A percentile compares a stretch with the other conserved stretches of the same genome.
phyloP scores from a whole-genome alignment of 2,888 invertebrate species.

The Lagria hirta region DNA sequence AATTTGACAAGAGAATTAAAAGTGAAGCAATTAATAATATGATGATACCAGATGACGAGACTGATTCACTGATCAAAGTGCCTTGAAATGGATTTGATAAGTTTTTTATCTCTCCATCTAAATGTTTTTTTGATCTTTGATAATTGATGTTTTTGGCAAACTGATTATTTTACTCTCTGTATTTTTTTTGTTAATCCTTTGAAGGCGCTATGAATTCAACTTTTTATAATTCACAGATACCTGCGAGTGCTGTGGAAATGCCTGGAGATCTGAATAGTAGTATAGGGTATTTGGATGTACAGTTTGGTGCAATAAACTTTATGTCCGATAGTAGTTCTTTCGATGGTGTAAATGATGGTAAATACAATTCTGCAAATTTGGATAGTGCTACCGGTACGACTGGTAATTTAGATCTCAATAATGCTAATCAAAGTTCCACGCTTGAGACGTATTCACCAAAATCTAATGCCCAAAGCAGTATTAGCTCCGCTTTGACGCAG shows the following conservation, averaged over 20 bases:
- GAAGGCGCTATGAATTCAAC: not conserved
- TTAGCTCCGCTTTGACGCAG: slow-evolving; percentile 52
- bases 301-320: slow-evolving; percentile 88
- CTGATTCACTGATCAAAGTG: slow-evolving; percentile 14
- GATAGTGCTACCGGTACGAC: slow-evolving; percentile 42
- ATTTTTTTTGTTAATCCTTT: not conserved
- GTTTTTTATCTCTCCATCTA: slow-evolving; percentile 27
- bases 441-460: slow-evolving; percentile 55
- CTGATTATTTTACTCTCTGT: slow-evolving; percentile 2
- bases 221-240: slow-evolving; percentile 66
- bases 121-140: slow-evolving; percentile 3
- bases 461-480: slow-evolving; percentile 51
- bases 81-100: slow-evolving; percentile 13
- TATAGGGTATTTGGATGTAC: slow-evolving; percentile 82
- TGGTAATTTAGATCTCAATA: slow-evolving; percentile 47
- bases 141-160: slow-evolving; percentile 8
- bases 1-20: slow-evolving; percentile 7
- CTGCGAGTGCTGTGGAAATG: slow-evolving; percentile 94
- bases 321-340: slow-evolving; percentile 60
- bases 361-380: slow-evolving; percentile 52
- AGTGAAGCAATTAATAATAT: slow-evolving; percentile 13
- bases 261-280: slow-evolving; percentile 82
- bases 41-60: slow-evolving; percentile 27
- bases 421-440: slow-evolving; percentile 56
- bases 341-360: slow-evolving; percentile 53